Evolutionary conservation across 2,888 invertebrate species (phyloP), one percentile per base, ranked within the genome.

Genomic region (Drosophila lacicola): DNA sequence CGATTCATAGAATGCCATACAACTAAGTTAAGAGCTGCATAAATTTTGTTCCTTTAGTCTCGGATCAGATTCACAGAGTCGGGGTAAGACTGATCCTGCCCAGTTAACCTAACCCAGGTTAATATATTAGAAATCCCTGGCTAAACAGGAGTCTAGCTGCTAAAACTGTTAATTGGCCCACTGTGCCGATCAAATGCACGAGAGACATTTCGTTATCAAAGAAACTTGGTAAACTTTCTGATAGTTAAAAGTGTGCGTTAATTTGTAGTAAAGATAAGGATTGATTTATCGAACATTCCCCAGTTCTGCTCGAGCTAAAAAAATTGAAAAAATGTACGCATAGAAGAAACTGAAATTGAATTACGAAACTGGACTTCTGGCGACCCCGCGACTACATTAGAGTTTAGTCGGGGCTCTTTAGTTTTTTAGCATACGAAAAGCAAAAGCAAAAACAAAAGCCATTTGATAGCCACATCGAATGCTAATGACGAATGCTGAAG

Each of bases 391-490:
- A 64, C 21, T 21, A 21, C 36, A 37, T 53, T 72, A 42, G 45
- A 61, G 19, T 47, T 56, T 25, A 51, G 29, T 51, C 45, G 42
- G 17, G n/a, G 8, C 4, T 62, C 14, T 58, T 37, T 37, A 42
- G 21, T 19, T 41, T 33, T n/a, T n/a, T 39, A 6, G n/a, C 14
- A 9, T 10, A 19, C 1, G 10, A 3, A 19, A 8, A 34, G 13
- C 10, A 3, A 19, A 8, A 34, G 13, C 10, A 45, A 53, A 51
- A n/a, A 25, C 1, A 29, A 53, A 13, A 4, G 25, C 21, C 36
- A 34, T 36, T 44, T 29, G 10, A n/a, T 33, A 45, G 44, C 39
- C 50, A 42, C 49, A 60, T 46, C 34, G 54, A 55, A 76, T 73
- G 39, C 61, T 58, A 73, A 73, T 75, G 54, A 41, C 4, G 14